phyloP scores from a whole-genome alignment of 2,888 invertebrate genomes.

The Eupithecia centaureata region DNA sequence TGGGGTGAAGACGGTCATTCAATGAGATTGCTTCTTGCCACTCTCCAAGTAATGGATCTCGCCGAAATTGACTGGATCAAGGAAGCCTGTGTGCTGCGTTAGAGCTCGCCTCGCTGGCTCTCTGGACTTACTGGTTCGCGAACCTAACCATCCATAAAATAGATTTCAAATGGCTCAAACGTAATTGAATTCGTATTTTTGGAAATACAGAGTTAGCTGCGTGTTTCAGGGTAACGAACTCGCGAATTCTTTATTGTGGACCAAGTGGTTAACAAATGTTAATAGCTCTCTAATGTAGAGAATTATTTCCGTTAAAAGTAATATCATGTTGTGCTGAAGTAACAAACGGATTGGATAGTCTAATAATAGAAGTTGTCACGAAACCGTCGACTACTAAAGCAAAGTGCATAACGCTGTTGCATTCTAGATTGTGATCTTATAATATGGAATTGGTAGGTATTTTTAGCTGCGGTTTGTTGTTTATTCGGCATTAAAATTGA shows the following conservation, averaged over 20 bases:
- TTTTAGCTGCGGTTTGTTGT: conserved; percentile 18
- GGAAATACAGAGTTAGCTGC: conserved; percentile 16
- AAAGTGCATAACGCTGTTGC: conserved; percentile 59
- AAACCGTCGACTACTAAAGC: conserved; percentile 50
- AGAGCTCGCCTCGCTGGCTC: conserved; percentile 57
- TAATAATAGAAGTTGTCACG: conserved; percentile 49
- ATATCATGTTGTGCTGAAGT: conserved; percentile 31
- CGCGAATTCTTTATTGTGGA: conserved; percentile 14
- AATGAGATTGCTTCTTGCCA: conserved; percentile 85
- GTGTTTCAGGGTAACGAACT: neutral
- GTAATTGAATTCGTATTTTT: conserved; percentile 37
- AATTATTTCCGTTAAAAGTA: conserved; percentile 29
- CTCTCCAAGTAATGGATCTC: conserved; percentile 83
- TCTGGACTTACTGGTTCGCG: conserved; percentile 40
- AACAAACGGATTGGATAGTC: conserved; percentile 19
- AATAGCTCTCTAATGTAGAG: neutral
- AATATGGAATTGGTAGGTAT: conserved; percentile 48
- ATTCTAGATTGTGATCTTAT: conserved; percentile 50
- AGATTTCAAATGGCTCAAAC: conserved; percentile 37
- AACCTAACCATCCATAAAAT: conserved; percentile 38
- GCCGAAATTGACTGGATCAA: conserved; percentile 82
- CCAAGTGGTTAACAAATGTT: conserved; percentile 6
- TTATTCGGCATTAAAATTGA: neutral
- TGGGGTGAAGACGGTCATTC: conserved; percentile 81
- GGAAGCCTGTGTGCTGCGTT: conserved; percentile 73